Percentiles rank a stretch among this genome's conserved stretches.
Conservation (phyloP, 2,888 invertebrate species). For the Lasius fuliginosus region DNA sequence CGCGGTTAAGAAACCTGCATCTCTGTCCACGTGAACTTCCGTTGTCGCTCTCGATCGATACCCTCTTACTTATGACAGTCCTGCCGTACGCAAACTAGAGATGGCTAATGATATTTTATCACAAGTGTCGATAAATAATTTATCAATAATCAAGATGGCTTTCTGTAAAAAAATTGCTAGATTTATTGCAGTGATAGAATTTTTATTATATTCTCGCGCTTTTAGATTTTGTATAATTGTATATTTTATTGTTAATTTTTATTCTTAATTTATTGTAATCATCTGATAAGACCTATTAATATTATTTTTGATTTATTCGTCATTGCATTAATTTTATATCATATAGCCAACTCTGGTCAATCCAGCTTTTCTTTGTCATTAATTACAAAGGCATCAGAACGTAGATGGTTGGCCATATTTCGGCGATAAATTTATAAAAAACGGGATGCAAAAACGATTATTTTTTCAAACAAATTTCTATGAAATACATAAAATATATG, state of each 20-base stretch:
- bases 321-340: neutral
- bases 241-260: neutral
- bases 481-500: neutral
- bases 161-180: neutral
- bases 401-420: neutral
- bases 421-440: neutral
- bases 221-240: neutral
- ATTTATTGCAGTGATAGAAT: neutral
- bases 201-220: neutral
- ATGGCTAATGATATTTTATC: neutral
- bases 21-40: conserved; percentile 55
- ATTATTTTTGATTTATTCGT: neutral
- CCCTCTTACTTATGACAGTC: neutral
- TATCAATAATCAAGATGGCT: neutral
- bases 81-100: conserved; percentile 25
- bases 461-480: neutral
- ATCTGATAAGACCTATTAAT: neutral
- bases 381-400: neutral
- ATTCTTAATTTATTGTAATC: neutral
- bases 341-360: neutral
- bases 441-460: neutral
- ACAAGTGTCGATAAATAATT: conserved; percentile 9
- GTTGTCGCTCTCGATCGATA: conserved; percentile 66
- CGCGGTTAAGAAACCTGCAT: conserved; percentile 58
- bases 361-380: neutral